Evolutionary conservation across 2,888 invertebrate species (phyloP).

Genomic region (Leptinotarsa rubiginosa): DNA sequence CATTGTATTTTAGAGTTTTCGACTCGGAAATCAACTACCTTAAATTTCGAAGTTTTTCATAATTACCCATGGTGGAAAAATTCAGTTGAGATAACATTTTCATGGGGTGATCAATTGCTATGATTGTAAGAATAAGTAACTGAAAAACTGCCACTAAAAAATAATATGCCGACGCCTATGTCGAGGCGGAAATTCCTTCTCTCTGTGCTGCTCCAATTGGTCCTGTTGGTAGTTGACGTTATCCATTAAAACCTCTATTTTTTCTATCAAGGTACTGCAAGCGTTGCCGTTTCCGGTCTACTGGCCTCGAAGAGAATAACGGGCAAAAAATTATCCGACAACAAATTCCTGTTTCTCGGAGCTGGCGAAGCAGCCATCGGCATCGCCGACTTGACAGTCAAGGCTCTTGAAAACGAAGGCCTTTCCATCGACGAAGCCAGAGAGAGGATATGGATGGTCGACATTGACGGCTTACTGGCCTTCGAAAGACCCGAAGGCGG

Average conservation of each 20-base stretch:
- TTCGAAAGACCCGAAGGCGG: conserved; percentile 74
- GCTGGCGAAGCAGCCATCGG: conserved; percentile 69
- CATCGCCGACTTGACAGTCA: conserved; percentile 84
- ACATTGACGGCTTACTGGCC: conserved; percentile 90
- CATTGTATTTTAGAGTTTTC: too few relatives aligned
- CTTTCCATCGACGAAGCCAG: conserved; percentile 78
- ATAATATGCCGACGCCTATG: too few relatives aligned
- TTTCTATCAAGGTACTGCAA: conserved; percentile 77
- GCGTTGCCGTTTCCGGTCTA: conserved; percentile 94
- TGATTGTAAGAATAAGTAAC: too few relatives aligned
- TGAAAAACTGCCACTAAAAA: too few relatives aligned
- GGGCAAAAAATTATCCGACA: conserved; percentile 81
- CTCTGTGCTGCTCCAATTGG: too few relatives aligned
- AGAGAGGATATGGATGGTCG: conserved; percentile 94
- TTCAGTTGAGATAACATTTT: too few relatives aligned
- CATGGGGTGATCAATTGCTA: too few relatives aligned
- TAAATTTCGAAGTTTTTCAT: too few relatives aligned
- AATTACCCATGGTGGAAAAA: too few relatives aligned
- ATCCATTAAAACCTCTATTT: too few relatives aligned
- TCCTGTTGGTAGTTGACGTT: neutral
- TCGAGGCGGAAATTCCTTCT: too few relatives aligned
- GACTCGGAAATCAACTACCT: too few relatives aligned
- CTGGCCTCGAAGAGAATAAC: conserved; percentile 84
- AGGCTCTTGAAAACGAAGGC: conserved; percentile 75
- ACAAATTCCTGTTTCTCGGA: conserved; percentile 91